These are phyloP conservation scores for Nylanderia fulva DNA, from an alignment of 1,140 invertebrate genomes.

Conservation along the genomic window DNA sequence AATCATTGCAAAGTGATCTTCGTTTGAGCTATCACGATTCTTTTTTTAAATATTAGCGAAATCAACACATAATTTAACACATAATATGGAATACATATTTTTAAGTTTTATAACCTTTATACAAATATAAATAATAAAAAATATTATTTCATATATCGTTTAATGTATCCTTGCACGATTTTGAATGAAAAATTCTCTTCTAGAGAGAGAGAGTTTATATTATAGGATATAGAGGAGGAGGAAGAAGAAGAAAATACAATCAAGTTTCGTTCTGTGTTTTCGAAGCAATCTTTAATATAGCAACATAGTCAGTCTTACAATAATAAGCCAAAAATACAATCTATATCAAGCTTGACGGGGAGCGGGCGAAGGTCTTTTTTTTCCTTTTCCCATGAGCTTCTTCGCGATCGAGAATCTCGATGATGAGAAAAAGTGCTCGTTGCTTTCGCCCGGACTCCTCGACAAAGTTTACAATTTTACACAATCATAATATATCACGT, in stretches of 20 bases:
- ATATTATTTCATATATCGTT: background rate
- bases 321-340: constrained; percentile 86
- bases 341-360: constrained; percentile 81
- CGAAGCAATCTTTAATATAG: constrained; percentile 85
- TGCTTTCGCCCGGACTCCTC: constrained; percentile 74
- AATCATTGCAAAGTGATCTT: constrained; percentile 21
- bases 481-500: constrained; percentile 77
- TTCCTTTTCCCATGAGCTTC: constrained; percentile 54
- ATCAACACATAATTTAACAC: constrained; percentile 66
- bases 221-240: background rate
- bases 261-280: constrained; percentile 71
- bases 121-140: constrained; percentile 68
- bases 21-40: constrained; percentile 17
- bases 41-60: constrained; percentile 43
- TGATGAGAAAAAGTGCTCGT: constrained; percentile 32
- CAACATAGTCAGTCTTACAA: constrained; percentile 86
- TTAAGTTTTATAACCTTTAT: constrained; percentile 76
- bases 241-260: background rate
- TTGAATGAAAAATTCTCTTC: background rate
- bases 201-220: background rate
- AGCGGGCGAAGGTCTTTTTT: constrained; percentile 70
- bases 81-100: constrained; percentile 62
- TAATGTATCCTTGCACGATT: background rate
- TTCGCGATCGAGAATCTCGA: constrained; percentile 25
- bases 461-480: constrained; percentile 84